These are phyloP conservation scores for Casuarius casuarius DNA, from an alignment of 2,113 vertebrate species.

Conservation along the genomic window DNA sequence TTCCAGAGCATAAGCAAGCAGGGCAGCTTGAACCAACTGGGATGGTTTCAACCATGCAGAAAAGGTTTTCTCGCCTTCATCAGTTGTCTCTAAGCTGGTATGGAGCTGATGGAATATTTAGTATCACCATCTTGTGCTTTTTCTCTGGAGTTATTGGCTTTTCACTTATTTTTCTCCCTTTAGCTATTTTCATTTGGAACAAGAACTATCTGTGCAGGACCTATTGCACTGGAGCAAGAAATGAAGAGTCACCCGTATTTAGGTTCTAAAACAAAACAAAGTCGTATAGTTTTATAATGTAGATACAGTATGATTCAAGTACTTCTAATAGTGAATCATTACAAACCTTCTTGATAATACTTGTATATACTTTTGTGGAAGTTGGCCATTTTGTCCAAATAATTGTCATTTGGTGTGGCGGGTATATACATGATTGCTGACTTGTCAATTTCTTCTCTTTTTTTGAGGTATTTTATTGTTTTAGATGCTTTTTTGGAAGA, in stretches of 20 bases:
- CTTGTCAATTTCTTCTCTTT: not conserved
- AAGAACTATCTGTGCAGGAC: not conserved
- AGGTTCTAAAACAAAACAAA: not conserved
- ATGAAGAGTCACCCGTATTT: not conserved
- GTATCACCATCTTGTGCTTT: not conserved
- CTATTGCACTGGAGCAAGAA: not conserved
- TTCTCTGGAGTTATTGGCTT: not conserved
- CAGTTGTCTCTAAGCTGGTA: not conserved
- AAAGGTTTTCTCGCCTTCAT: not conserved
- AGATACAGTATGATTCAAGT: not conserved
- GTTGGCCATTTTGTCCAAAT: not conserved
- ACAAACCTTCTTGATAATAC: not conserved
- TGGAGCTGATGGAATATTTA: not conserved
- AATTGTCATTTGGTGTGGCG: not conserved
- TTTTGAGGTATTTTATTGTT: not conserved
- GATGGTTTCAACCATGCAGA: not conserved
- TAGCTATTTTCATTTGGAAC: not conserved
- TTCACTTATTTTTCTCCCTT: not conserved
- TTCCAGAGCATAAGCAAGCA: rapidly evolving
- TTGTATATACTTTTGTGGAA: not conserved
- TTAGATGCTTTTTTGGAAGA: not conserved
- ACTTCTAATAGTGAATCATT: not conserved
- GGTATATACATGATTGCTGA: not conserved
- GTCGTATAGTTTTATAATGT: not conserved
- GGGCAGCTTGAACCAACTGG: not conserved